Evolutionary conservation across 2,888 invertebrate genomes (phyloP), one percentile per base, ranked within the genome.

Genomic region (Eustalomyia histrio): DNA sequence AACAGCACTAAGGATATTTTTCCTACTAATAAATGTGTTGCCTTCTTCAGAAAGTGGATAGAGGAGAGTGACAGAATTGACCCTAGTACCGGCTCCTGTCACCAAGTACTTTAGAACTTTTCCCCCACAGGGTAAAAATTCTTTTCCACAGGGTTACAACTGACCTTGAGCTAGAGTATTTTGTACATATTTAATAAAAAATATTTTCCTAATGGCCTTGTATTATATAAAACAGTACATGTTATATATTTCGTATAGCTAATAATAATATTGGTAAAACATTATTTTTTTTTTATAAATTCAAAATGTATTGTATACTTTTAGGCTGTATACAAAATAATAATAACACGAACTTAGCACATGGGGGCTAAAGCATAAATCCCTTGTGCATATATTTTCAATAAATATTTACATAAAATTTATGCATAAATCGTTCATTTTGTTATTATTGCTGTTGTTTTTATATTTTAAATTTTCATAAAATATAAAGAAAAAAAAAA

Each of bases 401-500:
- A 29, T 58, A 68, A 63, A 68, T 73, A 79, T 79, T 73, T 68
- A 58, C 63, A 79, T 64, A 63, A 73, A 79, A 68, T 68, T 24
- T 55, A 52, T 67, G 61, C 39, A 47, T 64, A 79, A 63, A 57
- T 60, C 14, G 17, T 52, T 72, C 29, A 67, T 61, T 50, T 67
- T 39, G 16, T 35, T 35, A 35, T 35, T 35, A 14, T 1, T 43
- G 14, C 14, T 43, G 12, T 47, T 47, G 24, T 43, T 67, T 17
- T 29, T 29, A 29, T 29, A 29, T 29, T 29, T 29, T 29, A 29
- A 29, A 29, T 29, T 29, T 29, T 7, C 29, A 29, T 29, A 55
- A 61, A 6, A 39, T 60, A 7, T n/a, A 58, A 58, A 16, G 17
- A 47, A 33, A 35, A 24, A 10, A 33, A 16, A 16, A 3, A 35